Evolutionary conservation across 2,797 vertebrate species (phyloP).

Genomic region (Cirrhinus molitorella): DNA sequence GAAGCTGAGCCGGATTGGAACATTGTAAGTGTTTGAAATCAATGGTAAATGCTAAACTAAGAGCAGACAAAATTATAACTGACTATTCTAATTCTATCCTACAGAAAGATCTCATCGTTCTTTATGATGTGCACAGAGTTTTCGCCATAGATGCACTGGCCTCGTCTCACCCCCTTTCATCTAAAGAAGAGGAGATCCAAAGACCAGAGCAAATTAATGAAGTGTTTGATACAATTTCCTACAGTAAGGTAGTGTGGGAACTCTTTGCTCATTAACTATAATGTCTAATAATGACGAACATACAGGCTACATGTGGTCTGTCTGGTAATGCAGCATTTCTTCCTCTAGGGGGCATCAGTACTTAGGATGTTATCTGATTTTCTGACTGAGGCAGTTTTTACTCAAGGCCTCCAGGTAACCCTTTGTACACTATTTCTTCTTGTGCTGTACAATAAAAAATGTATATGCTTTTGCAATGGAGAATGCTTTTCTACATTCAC

Average conservation of each 20-base stretch:
- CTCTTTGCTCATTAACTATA: background rate
- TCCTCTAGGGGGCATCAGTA: conserved; percentile 87
- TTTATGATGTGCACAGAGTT: conserved; percentile 75
- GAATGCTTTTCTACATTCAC: background rate
- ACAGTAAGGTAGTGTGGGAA: conserved; percentile 81
- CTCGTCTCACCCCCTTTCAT: conserved; percentile 83
- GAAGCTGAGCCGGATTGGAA: conserved; percentile 78
- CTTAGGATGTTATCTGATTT: conserved; percentile 92
- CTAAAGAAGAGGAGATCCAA: conserved; percentile 74
- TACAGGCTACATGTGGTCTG: background rate
- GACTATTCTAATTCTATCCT: background rate
- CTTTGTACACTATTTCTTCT: background rate
- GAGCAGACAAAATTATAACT: background rate
- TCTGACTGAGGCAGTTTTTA: conserved; percentile 85
- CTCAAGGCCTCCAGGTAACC: conserved; percentile 81
- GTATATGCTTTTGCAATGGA: background rate
- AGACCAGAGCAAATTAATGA: conserved; percentile 82
- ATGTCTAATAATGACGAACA: background rate
- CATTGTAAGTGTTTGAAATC: conserved; percentile 78
- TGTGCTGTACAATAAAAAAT: background rate
- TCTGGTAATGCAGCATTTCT: background rate
- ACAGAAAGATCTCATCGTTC: conserved; percentile 84
- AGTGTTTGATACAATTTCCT: conserved; percentile 83
- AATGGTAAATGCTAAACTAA: background rate
- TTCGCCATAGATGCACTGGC: conserved; percentile 79